A percentile compares a stretch with the other conserved stretches of the same genome.
Conservation (phyloP, 2,797 vertebrate genomes). For the Gadopsis marmoratus region DNA sequence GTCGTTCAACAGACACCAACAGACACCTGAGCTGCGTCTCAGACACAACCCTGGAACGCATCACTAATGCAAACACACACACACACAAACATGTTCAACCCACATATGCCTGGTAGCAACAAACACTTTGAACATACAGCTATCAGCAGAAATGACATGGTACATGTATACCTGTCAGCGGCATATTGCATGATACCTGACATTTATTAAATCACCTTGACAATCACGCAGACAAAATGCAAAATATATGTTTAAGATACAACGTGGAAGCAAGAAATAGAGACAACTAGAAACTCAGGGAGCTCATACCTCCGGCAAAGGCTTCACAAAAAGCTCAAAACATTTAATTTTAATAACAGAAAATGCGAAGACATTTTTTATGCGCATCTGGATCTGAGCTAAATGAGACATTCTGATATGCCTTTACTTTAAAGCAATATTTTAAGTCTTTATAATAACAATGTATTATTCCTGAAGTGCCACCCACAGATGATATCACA, state of each 20-base stretch:
- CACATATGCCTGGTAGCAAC: constrained; percentile 59
- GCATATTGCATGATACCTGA: constrained; percentile 29
- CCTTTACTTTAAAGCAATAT: constrained; percentile 1
- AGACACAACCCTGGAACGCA: constrained; percentile 73
- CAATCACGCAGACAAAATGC: constrained; percentile 41
- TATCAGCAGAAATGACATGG: constrained; percentile 59
- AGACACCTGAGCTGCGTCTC: constrained; percentile 80
- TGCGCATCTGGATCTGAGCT: neutral
- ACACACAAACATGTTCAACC: constrained; percentile 56
- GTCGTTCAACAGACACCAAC: constrained; percentile 80
- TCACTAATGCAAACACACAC: constrained; percentile 71
- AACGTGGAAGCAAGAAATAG: constrained; percentile 19
- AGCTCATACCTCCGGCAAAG: neutral
- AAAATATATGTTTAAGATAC: constrained; percentile 29
- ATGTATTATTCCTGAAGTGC: neutral
- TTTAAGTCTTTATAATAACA: neutral
- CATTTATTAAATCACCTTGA: constrained; percentile 59
- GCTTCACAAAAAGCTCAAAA: constrained; percentile 4
- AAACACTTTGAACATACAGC: constrained; percentile 61
- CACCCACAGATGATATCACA: neutral
- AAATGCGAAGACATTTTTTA: neutral
- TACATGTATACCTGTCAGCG: constrained; percentile 58
- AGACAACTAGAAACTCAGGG: neutral
- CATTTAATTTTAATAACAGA: constrained; percentile 11
- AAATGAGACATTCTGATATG: neutral